Evolutionary conservation across 2,113 vertebrate genomes (phyloP).

Genomic region (Phyllopteryx taeniolatus): DNA sequence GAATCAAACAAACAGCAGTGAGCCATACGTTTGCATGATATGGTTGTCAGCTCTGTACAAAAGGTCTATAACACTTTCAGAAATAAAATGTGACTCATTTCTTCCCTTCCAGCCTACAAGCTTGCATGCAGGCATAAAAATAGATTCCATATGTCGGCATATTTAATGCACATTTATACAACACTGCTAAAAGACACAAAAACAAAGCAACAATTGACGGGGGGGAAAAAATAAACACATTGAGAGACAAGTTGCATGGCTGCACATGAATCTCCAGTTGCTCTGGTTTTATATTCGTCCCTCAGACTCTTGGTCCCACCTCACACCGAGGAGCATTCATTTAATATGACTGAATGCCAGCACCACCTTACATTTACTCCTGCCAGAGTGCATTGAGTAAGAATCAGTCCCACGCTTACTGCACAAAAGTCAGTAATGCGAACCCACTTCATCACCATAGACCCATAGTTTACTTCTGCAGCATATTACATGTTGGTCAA

Average conservation of each 20-base stretch:
- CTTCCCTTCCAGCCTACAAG: slow-evolving; percentile 1
- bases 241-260: slow-evolving; percentile 20
- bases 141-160: background rate
- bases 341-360: too few species aligned
- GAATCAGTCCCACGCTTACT: too few species aligned
- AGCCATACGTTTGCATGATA: background rate
- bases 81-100: slow-evolving; percentile 9
- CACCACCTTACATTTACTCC: too few species aligned
- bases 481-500: too few species aligned
- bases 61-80: slow-evolving; percentile 12
- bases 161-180: slow-evolving; percentile 23
- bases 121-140: slow-evolving; percentile 12
- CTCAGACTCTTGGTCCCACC: slow-evolving; percentile 17
- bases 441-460: too few species aligned
- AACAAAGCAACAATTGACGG: slow-evolving; percentile 7
- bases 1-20: slow-evolving; percentile 6
- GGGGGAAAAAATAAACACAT: slow-evolving; percentile 16
- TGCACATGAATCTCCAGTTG: slow-evolving; percentile 22
- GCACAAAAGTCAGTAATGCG: too few species aligned
- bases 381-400: too few species aligned
- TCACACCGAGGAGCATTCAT: background rate
- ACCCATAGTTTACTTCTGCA: too few species aligned
- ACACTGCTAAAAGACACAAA: slow-evolving; percentile 9
- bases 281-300: slow-evolving; percentile 19
- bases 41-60: slow-evolving; percentile 6